Evolutionary conservation across 2,113 vertebrate species (phyloP).

Genomic region (Pteronura brasiliensis): DNA sequence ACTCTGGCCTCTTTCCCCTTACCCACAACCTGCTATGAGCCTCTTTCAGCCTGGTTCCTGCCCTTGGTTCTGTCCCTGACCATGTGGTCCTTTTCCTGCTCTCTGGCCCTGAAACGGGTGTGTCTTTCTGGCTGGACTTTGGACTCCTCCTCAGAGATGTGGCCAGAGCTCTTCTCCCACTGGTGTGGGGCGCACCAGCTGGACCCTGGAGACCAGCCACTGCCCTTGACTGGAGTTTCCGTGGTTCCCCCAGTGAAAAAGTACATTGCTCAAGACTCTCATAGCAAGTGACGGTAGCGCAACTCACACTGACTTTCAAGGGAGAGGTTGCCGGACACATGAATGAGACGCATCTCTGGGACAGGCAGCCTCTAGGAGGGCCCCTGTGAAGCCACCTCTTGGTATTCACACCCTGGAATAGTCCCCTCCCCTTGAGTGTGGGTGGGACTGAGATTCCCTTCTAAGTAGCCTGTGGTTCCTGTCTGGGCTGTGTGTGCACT

Average conservation of each 20-base stretch:
- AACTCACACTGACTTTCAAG: not conserved
- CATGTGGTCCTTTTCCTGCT: not conserved
- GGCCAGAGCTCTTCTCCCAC: not conserved
- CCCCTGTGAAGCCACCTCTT: not conserved
- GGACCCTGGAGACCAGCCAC: not conserved
- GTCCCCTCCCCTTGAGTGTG: accelerated
- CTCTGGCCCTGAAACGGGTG: not conserved
- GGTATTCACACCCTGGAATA: not conserved
- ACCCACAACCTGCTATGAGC: not conserved
- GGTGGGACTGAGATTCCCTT: not conserved
- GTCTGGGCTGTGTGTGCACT: accelerated
- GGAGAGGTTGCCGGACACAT: not conserved
- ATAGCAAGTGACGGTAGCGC: not conserved
- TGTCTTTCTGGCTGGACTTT: not conserved
- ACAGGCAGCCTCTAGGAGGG: too few species aligned
- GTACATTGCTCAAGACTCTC: not conserved
- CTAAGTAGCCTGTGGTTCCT: not conserved
- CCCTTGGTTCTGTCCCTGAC: too few species aligned
- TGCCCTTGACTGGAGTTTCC: not conserved
- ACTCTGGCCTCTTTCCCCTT: not conserved
- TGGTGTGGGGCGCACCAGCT: not conserved
- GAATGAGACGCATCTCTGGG: accelerated
- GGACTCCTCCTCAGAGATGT: not conserved
- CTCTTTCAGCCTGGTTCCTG: not conserved
- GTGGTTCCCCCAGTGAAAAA: not conserved